Evolutionary conservation across 30 jellyfish, hydroid and myxozoan species (phyloP), one percentile per base, ranked within the genome.

Genomic region (Aurelia aurita complex sp. Pacific): DNA sequence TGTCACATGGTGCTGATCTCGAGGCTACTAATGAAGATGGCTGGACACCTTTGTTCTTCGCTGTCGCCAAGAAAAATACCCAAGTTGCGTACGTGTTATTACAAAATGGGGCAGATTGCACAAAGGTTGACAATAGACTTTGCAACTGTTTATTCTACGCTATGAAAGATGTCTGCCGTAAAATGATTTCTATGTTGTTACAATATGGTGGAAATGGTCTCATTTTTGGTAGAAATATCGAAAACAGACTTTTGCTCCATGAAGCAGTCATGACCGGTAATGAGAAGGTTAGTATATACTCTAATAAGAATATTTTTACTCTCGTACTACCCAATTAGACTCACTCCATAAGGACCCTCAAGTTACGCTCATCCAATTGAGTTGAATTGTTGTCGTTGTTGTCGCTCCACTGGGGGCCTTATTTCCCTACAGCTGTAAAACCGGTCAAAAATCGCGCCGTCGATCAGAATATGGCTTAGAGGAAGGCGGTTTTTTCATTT

Each of bases 41-140:
- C 53, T 69, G 80, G 82, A 81, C 84, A 7, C 91, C 91, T 0
- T 76, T 81, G 51, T 70, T 81, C 15, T 69, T n/a, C 42, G 91
- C 91, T 42, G 91, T 81, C 18, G 33, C 91, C 10, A 68, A 34
- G 36, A n/a, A 29, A 32, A 74, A 69, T 17, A 14, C 8, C 29
- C 84, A 81, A 36, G 71, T 74, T n/a, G 64, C 63, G 11, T 59
- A 68, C 17, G 23, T 81, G 18, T 67, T 81, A 32, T 52, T 81
- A 40, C 35, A 35, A 59, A 81, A 81, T 50, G 83, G 83, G 13
- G 91, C 83, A 1, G 74, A 81, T 29, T 35, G 74, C 19, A 50
- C 19, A 50, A 55, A 54, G 54, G 74, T 81, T n/a, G 91, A 81
- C 38, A 34, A 17, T 35, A 53, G 13, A 57, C 76, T 69, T 13